Evolutionary conservation across 2,113 vertebrate genomes (phyloP), one percentile per base, ranked within the genome.

Genomic region (Axis porcinus): DNA sequence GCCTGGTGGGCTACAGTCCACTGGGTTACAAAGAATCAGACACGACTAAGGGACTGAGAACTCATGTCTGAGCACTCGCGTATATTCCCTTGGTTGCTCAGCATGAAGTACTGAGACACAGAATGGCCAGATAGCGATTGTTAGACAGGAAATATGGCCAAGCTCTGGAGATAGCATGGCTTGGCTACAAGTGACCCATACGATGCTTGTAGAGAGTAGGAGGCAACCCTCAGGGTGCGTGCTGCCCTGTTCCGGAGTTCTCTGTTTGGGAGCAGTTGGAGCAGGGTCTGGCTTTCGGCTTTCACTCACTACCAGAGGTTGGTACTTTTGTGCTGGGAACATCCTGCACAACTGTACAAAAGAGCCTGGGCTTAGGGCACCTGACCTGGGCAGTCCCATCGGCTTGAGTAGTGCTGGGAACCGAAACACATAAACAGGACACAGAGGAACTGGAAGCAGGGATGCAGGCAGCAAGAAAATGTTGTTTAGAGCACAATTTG

Each of bases 221-320:
- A 40, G 6, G 43, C 2, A 5, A 17, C 17, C 2, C 21, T 33
- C 4, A 70, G 47, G 7, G 36, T 6, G 3, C 7, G 0, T 19
- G 7, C 21, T 8, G 5, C 30, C 36, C 16, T 81, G 17, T 17
- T 43, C 45, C 19, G 27, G 27, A 28, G 45, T n/a, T 5, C 23
- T 85, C 16, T 45, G 54, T 23, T 27, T 33, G 36, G 54, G 62
- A 76, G 43, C 52, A 62, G 3, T 6, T 91, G 52, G 23, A 74
- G 23, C 76, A 96, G 62, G 55, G 30, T 14, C 62, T 79, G 21
- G 33, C 19, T 85, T 92, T 89, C 2, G 40, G 36, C 64, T 28
- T 43, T 76, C 28, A 45, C 28, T 64, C 15, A 14, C 40, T 21
- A 85, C 50, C 33, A 27, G 4, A 27, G 33, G 15, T 28, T 52